Evolutionary conservation across 2,113 vertebrate genomes (phyloP).

Genomic region (Lota lota): DNA sequence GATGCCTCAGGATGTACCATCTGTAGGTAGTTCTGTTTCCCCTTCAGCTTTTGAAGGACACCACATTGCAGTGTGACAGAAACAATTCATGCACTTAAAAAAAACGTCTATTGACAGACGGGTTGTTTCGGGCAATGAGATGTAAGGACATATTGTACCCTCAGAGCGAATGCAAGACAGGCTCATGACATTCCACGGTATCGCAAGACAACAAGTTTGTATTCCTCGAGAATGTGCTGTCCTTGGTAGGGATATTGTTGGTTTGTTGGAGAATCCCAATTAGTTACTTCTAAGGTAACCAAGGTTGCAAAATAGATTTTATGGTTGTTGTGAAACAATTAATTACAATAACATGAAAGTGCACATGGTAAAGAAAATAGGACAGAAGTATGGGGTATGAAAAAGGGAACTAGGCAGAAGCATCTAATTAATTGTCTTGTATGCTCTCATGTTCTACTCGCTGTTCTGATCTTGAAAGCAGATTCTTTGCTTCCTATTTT

Average conservation of each 20-base stretch:
- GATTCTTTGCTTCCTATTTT: background rate
- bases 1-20: too few species aligned
- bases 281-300: background rate
- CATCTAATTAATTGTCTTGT: constrained; percentile 22
- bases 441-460: constrained; percentile 19
- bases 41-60: too few species aligned
- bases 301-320: background rate
- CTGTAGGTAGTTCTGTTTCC: too few species aligned
- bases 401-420: constrained; percentile 1
- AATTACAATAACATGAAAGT: constrained; percentile 11
- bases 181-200: background rate
- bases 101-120: too few species aligned
- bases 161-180: background rate
- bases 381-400: background rate
- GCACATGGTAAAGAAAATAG: background rate
- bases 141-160: too few species aligned
- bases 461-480: constrained; percentile 18
- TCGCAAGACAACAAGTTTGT: constrained; percentile 1
- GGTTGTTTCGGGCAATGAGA: too few species aligned
- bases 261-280: constrained; percentile 18
- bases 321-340: constrained; percentile 11
- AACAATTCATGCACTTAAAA: too few species aligned
- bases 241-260: constrained; percentile 17
- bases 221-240: constrained; percentile 7
- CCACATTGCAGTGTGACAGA: too few species aligned